Evolutionary conservation across 2,797 vertebrate genomes (phyloP).

Genomic region (Onychomys torridus): DNA sequence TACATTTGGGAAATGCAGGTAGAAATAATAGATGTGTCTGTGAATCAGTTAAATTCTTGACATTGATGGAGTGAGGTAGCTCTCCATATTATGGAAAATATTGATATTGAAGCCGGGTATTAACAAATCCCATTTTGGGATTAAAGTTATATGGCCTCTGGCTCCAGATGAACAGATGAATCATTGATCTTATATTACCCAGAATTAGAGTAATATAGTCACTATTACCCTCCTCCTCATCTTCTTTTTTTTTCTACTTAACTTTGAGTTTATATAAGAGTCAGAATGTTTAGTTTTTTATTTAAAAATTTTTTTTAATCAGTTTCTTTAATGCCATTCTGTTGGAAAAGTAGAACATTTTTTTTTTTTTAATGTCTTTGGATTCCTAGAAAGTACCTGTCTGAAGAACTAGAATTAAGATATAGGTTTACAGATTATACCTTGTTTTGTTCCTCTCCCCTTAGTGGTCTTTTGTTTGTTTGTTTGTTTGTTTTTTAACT

Average conservation of each 20-base stretch:
- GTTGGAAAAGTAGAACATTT: background rate
- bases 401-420: background rate
- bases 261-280: background rate
- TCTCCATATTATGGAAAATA: slow-evolving; percentile 8
- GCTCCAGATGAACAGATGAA: background rate
- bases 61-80: background rate
- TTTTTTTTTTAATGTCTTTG: slow-evolving; percentile 25
- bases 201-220: background rate
- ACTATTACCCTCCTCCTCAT: background rate
- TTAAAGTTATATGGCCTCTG: slow-evolving; percentile 15
- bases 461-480: background rate
- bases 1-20: background rate
- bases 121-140: background rate
- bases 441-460: background rate
- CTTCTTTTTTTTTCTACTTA: background rate
- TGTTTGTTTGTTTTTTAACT: background rate
- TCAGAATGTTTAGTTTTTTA: slow-evolving; percentile 52
- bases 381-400: background rate
- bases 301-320: background rate
- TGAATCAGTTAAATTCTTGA: slow-evolving; percentile 36
- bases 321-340: background rate
- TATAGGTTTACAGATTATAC: background rate
- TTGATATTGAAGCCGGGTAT: background rate
- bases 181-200: background rate
- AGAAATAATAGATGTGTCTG: background rate